phyloP scores from a whole-genome alignment of 1,140 invertebrate genomes.

The Calycopis cecrops region DNA sequence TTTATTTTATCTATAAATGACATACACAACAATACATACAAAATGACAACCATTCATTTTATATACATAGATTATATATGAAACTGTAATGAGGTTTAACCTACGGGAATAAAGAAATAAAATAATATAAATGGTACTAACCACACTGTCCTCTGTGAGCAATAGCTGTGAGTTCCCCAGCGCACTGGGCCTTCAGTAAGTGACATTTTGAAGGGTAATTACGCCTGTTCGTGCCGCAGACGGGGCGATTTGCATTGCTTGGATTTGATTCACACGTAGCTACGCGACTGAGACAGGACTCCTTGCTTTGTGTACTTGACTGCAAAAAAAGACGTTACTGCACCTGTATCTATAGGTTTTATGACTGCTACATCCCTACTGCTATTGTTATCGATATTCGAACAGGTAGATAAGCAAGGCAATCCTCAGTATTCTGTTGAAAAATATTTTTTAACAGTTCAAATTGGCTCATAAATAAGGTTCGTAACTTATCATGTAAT shows the following conservation, averaged over 20 bases:
- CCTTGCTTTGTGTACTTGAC: conserved; percentile 33
- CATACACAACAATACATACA: too few species aligned
- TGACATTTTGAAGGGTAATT: conserved; percentile 88
- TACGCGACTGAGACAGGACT: conserved; percentile 41
- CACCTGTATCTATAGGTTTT: neutral
- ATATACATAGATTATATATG: too few species aligned
- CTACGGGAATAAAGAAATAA: too few species aligned
- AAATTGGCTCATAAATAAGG: too few species aligned
- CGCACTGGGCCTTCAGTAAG: conserved; percentile 83
- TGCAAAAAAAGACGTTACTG: conserved; percentile 20
- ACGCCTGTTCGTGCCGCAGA: conserved; percentile 87
- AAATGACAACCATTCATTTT: too few species aligned
- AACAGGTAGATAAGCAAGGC: neutral
- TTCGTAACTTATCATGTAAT: neutral
- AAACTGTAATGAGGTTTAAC: too few species aligned
- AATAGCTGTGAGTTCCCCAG: conserved; percentile 79
- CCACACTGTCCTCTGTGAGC: conserved; percentile 84
- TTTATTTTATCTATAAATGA: too few species aligned
- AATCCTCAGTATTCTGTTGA: neutral
- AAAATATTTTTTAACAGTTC: neutral
- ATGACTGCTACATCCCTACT: neutral
- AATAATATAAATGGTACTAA: conserved; percentile 48
- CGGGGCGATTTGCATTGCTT: conserved; percentile 64
- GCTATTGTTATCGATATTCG: conserved; percentile 1
- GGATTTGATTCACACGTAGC: conserved; percentile 48